Evolutionary conservation across 2,888 invertebrate genomes (phyloP).

Genomic region (Diplolepis rosae): DNA sequence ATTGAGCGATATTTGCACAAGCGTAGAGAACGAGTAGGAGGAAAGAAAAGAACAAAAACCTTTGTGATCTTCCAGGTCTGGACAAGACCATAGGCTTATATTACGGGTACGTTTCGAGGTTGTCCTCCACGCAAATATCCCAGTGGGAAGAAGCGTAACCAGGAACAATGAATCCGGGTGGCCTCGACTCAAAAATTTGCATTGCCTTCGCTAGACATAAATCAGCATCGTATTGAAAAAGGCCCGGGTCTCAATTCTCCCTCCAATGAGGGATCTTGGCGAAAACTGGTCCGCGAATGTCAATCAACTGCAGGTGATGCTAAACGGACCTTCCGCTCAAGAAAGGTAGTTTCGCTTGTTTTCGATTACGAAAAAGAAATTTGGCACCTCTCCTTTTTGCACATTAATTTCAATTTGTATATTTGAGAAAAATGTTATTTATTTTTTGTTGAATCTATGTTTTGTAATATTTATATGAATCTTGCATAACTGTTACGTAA

Average conservation of each 20-base stretch:
- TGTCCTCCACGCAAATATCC: conserved; percentile 35
- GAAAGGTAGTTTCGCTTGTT: neutral
- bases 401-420: no score
- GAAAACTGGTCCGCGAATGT: conserved; percentile 56
- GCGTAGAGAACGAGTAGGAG: conserved; percentile 33
- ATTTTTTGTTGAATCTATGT: no score
- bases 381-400: no score
- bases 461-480: no score
- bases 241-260: neutral
- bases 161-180: no score
- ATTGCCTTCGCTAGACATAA: conserved; percentile 58
- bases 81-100: neutral
- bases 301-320: neutral
- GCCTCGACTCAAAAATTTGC: conserved; percentile 60
- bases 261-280: conserved; percentile 36
- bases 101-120: conserved; percentile 42
- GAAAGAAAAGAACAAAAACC: conserved; percentile 10
- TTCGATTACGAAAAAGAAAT: neutral
- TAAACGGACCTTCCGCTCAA: neutral
- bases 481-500: no score
- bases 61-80: conserved; percentile 33
- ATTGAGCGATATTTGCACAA: conserved; percentile 60
- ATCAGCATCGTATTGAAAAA: conserved; percentile 57
- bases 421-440: no score
- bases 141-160: no score